Evolutionary conservation across 2,797 vertebrate species (phyloP).

Genomic region (Rhinella marina): DNA sequence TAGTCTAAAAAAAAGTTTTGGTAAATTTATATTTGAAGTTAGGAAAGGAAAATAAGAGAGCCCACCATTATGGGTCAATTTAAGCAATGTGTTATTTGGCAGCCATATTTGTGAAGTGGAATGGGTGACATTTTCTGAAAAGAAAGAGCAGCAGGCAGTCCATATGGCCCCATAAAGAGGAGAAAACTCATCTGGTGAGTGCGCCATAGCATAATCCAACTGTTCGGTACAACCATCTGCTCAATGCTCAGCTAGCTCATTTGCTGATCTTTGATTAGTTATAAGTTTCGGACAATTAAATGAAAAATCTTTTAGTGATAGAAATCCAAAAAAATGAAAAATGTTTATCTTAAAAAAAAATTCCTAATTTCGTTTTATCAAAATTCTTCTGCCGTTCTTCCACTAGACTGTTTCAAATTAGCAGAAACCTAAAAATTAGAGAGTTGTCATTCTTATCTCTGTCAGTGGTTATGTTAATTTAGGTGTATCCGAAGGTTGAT

Average conservation of each 20-base stretch:
- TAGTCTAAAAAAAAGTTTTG: not conserved
- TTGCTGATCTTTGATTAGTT: constrained; percentile 2
- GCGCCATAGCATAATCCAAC: not conserved
- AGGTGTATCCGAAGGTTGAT: not conserved
- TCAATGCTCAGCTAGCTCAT: not conserved
- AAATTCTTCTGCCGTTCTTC: not conserved
- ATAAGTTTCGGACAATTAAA: not conserved
- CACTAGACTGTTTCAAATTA: not conserved
- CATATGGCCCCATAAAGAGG: constrained; percentile 1
- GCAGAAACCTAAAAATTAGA: not conserved
- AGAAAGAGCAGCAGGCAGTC: constrained; percentile 2
- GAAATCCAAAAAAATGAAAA: not conserved
- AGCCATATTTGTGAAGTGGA: constrained; percentile 5
- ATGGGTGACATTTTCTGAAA: not conserved
- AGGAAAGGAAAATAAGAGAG: not conserved
- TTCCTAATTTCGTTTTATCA: not conserved
- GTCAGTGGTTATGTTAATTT: not conserved
- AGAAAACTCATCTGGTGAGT: not conserved
- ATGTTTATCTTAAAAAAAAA: not conserved
- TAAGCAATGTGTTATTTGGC: not conserved
- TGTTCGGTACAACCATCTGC: constrained; percentile 3
- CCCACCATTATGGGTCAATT: not conserved
- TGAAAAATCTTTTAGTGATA: not conserved
- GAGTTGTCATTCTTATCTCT: not conserved
- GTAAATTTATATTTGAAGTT: not conserved